Base-by-base conservation (phyloP, 1,140 invertebrate genomes). In the Aphaenogaster floridana region DNA sequence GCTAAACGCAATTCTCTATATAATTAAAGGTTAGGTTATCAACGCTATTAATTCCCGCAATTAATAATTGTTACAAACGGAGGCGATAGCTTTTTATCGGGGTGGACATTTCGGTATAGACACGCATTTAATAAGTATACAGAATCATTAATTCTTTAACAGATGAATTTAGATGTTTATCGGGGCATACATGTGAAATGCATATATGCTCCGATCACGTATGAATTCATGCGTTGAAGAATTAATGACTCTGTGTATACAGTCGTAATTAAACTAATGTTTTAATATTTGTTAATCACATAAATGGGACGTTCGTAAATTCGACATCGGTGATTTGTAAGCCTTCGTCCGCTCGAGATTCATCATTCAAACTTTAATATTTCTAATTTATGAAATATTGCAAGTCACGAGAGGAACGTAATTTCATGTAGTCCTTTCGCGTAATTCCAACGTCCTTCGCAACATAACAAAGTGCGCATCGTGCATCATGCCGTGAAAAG, bases 231-330 rank as follows among this genome's bases (percentile, higher is more conserved):
- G 11, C 36, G 64, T 68, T 42, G n/a, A 68, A 9, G 17, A 21
- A 68, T 68, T 45, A 68, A 45, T 45, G 17, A 68, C n/a, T 66
- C 15, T 66, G 8, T 39, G 17, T 39, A 0, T 39, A 66, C 17
- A 66, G 8, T 66, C n/a, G 39, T 45, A 68, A 68, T 68, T 68
- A 68, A 42, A 68, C 39, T 68, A 45, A 68, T 68, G 17, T 66
- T 66, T 66, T 42, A 66, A 66, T 42, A 68, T 45, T 45, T 45
- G 4, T 11, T 9, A 45, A 21, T 45, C 64, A 39, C n/a, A n/a
- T 45, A 21, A 68, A 68, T 68, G 45, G n/a, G 8, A 21, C 9
- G 11, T 13, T 66, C 36, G 15, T 64, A 28, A 28, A 28, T 28
- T 28, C 28, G 0, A 15, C 61, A 68, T 45, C 1, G n/a, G 3